Conservation (phyloP, 2,888 invertebrate genomes). For the Alitta virens region DNA sequence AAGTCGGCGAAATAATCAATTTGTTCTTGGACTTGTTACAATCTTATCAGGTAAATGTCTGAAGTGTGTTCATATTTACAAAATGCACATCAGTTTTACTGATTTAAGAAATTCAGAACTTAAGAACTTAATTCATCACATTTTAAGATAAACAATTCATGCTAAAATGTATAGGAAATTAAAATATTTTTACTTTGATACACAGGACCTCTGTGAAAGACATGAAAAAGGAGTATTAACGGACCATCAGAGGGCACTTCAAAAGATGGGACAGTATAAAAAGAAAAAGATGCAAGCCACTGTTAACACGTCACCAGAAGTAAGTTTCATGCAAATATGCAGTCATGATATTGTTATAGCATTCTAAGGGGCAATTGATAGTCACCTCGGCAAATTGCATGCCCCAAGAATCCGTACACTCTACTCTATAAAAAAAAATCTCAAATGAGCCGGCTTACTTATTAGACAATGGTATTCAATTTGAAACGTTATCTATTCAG, state of each 20-base stretch:
- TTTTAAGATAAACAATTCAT: no score
- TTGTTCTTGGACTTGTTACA: constrained; percentile 50
- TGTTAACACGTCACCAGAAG: constrained; percentile 43
- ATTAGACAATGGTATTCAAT: no score
- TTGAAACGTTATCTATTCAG: no score
- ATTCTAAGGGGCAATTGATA: no score
- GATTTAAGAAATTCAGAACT: no score
- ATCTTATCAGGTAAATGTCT: constrained; percentile 47
- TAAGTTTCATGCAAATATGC: constrained; percentile 16
- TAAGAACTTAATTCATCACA: no score
- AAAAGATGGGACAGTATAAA: constrained; percentile 54
- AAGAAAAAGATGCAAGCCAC: constrained; percentile 54
- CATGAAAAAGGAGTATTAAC: constrained; percentile 55
- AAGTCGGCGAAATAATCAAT: constrained; percentile 51
- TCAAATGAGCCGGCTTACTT: no score
- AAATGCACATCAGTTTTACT: background rate
- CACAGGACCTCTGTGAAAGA: constrained; percentile 55
- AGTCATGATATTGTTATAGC: background rate
- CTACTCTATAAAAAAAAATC: no score
- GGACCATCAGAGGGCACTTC: constrained; percentile 54
- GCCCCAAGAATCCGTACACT: no score
- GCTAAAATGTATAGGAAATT: no score
- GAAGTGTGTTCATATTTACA: background rate
- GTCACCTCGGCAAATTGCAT: no score
- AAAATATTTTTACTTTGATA: no score